Evolutionary conservation across 2,113 vertebrate species (phyloP).

Genomic region (Andinoacara biseriatus): DNA sequence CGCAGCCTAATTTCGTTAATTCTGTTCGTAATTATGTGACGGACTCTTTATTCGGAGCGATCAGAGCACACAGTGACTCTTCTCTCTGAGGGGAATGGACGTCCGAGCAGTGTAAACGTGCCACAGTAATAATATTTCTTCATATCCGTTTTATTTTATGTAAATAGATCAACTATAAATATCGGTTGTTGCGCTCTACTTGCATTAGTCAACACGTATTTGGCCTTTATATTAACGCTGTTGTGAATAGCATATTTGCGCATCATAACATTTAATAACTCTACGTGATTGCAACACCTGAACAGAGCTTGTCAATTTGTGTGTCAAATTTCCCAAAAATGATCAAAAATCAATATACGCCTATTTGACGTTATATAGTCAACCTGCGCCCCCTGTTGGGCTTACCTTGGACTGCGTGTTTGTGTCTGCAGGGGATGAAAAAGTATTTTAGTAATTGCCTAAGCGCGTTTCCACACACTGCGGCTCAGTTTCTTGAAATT

Average conservation of each 20-base stretch:
- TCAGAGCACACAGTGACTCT: accelerated
- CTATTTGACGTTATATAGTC: neutral
- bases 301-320: neutral
- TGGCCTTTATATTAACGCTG: neutral
- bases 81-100: neutral
- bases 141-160: neutral
- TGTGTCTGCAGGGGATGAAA: neutral
- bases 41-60: neutral
- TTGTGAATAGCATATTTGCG: neutral
- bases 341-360: slow-evolving; percentile 26
- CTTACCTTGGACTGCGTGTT: neutral
- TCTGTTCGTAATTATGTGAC: neutral
- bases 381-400: slow-evolving; percentile 36
- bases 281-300: neutral
- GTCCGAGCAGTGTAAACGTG: accelerated
- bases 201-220: neutral
- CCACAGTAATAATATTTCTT: no score
- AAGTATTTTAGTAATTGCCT: neutral
- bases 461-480: neutral
- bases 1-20: neutral
- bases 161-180: neutral
- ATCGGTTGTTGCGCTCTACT: neutral
- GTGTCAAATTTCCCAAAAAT: neutral
- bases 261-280: accelerated
- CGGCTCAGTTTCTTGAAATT: neutral